Percentiles rank a stretch among this genome's conserved stretches.
phyloP scores from a whole-genome alignment of 2,113 vertebrate genomes.

The Gulo gulo region DNA sequence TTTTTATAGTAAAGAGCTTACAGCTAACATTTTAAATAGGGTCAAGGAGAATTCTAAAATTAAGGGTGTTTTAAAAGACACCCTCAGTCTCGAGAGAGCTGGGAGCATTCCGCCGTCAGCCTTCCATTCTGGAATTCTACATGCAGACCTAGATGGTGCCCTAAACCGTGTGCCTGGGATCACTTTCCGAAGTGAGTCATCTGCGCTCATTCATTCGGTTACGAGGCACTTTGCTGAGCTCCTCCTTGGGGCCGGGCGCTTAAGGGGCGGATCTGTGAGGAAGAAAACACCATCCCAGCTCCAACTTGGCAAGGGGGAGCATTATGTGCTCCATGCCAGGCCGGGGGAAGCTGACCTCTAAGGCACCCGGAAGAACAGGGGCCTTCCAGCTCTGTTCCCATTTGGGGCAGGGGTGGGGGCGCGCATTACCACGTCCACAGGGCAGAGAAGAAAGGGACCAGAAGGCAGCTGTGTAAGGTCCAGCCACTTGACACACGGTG shows the following conservation, averaged over 20 bases:
- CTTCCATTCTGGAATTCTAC: background rate
- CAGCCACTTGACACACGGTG: too few species aligned
- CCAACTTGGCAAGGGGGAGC: background rate
- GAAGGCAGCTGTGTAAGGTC: background rate
- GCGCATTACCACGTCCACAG: background rate
- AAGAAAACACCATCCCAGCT: background rate
- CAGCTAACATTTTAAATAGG: background rate
- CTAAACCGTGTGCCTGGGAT: background rate
- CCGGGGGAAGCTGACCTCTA: rapidly evolving
- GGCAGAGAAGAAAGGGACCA: background rate
- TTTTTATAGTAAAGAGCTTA: background rate
- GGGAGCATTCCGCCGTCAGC: background rate
- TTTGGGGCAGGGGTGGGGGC: background rate
- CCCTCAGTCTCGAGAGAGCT: background rate
- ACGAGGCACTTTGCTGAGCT: background rate
- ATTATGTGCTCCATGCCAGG: background rate
- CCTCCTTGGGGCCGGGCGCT: background rate
- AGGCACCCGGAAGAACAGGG: background rate
- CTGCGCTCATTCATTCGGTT: background rate
- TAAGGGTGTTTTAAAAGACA: background rate
- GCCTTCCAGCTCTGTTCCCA: background rate
- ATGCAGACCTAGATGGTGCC: background rate
- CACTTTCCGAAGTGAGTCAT: background rate
- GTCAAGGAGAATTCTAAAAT: background rate
- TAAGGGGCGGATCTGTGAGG: background rate